phyloP scores from a whole-genome alignment of 2,888 invertebrate genomes.

The Clepsis dumicolana region DNA sequence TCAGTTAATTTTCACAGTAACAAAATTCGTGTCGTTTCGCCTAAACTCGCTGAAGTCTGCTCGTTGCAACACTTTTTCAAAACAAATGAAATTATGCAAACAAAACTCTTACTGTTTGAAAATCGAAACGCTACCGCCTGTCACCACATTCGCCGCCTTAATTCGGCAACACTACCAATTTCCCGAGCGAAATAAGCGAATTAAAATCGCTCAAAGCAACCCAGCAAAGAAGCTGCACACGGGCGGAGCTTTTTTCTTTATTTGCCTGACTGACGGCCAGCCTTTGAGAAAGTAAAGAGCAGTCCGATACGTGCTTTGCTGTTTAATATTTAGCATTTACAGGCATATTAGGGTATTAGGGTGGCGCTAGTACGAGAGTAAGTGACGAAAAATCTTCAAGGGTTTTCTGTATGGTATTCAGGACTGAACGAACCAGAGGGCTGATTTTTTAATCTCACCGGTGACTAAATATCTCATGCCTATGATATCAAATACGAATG shows the following conservation, averaged over 20 bases:
- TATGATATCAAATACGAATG: too few species aligned
- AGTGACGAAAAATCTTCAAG: too few species aligned
- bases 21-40: too few species aligned
- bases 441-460: too few species aligned
- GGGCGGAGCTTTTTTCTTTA: conserved; percentile 66
- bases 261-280: conserved; percentile 63
- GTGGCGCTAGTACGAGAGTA: too few species aligned
- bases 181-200: conserved; percentile 79
- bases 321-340: conserved; percentile 10
- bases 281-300: conserved; percentile 61
- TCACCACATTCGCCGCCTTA: conserved; percentile 53
- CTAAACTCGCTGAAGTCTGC: too few species aligned
- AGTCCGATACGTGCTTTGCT: background rate
- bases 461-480: too few species aligned
- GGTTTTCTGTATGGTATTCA: too few species aligned
- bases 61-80: too few species aligned
- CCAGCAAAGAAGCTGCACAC: conserved; percentile 78
- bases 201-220: conserved; percentile 82
- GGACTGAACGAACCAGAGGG: too few species aligned
- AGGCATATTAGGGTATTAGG: too few species aligned
- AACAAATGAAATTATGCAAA: background rate
- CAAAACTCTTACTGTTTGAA: background rate
- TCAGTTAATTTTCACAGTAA: too few species aligned
- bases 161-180: conserved; percentile 75
- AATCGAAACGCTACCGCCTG: conserved; percentile 33